Evolutionary conservation across 2,888 invertebrate species (phyloP).

Genomic region (Junonia oenone): DNA sequence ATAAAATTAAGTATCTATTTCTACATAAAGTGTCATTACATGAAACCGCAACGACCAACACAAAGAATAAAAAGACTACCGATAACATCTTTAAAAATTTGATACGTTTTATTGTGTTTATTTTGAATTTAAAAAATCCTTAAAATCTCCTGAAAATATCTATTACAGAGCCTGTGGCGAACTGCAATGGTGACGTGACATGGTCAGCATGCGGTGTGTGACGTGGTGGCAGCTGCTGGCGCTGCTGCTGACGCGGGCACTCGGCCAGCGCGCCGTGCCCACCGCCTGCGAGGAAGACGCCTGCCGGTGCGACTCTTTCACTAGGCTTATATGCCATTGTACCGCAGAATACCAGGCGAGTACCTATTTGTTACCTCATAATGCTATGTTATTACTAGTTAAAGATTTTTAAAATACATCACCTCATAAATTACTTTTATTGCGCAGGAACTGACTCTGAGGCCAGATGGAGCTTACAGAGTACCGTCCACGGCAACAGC

Average conservation of each 20-base stretch:
- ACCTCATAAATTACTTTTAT: not conserved
- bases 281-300: conserved; percentile 75
- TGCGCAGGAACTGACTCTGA: conserved; percentile 79
- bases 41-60: too few relatives aligned
- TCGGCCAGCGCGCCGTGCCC: conserved; percentile 50
- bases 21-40: too few relatives aligned
- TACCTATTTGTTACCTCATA: too few relatives aligned
- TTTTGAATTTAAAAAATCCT: too few relatives aligned
- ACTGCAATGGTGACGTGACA: conserved; percentile 69
- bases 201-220: conserved; percentile 54
- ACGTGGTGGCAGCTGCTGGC: conserved; percentile 56
- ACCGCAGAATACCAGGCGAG: conserved; percentile 66
- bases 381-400: not conserved
- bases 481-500: conserved; percentile 74
- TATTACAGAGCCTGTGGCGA: conserved; percentile 30
- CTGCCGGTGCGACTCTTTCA: conserved; percentile 79
- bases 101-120: too few relatives aligned
- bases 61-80: too few relatives aligned
- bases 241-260: conserved; percentile 45
- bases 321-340: conserved; percentile 79
- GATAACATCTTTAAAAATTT: too few relatives aligned
- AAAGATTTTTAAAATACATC: not conserved
- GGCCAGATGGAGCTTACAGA: conserved; percentile 76
- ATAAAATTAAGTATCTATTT: too few relatives aligned
- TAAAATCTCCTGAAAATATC: too few relatives aligned